Evolutionary conservation across 2,113 vertebrate species (phyloP).

Genomic region (Caloenas nicobarica): DNA sequence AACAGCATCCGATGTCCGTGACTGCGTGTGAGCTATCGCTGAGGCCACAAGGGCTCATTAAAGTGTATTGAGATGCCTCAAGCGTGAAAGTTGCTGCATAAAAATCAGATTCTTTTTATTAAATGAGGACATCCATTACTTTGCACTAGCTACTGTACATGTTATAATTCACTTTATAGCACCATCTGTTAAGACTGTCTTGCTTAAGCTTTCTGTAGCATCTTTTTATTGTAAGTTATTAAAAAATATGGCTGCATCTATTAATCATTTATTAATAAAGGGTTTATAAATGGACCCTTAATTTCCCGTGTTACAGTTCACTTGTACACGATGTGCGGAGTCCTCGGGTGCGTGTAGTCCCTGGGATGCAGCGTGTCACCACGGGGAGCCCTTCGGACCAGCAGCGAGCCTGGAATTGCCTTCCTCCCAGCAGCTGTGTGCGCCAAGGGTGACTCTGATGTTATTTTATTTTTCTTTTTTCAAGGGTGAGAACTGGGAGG

Average conservation of each 20-base stretch:
- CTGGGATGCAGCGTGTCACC: neutral
- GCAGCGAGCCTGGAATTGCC: neutral
- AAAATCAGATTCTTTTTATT: conserved; percentile 47
- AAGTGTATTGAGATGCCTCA: conserved; percentile 41
- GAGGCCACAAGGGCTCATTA: conserved; percentile 48
- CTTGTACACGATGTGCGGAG: neutral
- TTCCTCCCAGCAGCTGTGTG: neutral
- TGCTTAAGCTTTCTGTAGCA: conserved; percentile 39
- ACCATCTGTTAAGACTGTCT: conserved; percentile 66
- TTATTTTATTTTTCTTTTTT: neutral
- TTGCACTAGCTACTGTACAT: conserved; percentile 20
- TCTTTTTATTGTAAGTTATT: conserved; percentile 68
- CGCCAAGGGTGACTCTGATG: neutral
- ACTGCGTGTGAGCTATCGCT: neutral
- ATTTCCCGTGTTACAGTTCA: neutral
- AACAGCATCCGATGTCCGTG: neutral
- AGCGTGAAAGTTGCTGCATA: conserved; percentile 51
- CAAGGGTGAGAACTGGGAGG: neutral
- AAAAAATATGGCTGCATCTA: conserved; percentile 56
- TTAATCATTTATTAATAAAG: conserved; percentile 70
- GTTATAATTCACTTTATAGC: conserved; percentile 67
- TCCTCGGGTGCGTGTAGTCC: neutral
- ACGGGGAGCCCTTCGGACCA: neutral
- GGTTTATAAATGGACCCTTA: conserved; percentile 36
- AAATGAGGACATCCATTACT: conserved; percentile 54